phyloP scores from a whole-genome alignment of 2,797 vertebrate genomes.

The Eidolon dupreanum region DNA sequence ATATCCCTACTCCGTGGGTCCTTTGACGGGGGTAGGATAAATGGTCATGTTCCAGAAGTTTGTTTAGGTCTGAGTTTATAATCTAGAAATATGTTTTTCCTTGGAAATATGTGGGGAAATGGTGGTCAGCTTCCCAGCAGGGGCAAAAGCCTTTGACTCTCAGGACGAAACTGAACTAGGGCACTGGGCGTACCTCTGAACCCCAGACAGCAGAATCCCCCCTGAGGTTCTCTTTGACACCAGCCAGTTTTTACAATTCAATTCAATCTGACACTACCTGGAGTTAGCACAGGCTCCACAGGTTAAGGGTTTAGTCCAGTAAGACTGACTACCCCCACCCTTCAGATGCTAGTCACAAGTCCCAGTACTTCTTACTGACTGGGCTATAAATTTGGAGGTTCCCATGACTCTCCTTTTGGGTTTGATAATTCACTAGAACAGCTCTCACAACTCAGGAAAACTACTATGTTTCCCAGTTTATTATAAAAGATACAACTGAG shows the following conservation, averaged over 20 bases:
- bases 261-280: background rate
- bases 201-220: background rate
- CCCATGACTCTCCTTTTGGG: background rate
- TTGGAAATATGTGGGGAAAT: background rate
- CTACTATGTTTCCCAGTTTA: background rate
- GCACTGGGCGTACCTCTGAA: background rate
- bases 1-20: accelerated
- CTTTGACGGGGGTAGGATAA: background rate
- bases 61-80: background rate
- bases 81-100: background rate
- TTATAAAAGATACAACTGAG: background rate
- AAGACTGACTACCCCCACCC: background rate
- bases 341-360: background rate
- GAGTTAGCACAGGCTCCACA: background rate
- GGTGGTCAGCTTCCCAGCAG: background rate
- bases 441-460: background rate
- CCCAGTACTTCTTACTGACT: background rate
- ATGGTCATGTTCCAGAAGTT: background rate
- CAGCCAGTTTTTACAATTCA: background rate
- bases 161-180: background rate
- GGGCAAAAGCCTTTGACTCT: background rate
- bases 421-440: background rate
- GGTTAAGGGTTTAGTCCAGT: background rate
- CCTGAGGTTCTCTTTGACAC: background rate
- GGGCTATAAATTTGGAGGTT: background rate